Conservation (phyloP, 1,140 invertebrate genomes). For the Cryptotermes secundus region DNA sequence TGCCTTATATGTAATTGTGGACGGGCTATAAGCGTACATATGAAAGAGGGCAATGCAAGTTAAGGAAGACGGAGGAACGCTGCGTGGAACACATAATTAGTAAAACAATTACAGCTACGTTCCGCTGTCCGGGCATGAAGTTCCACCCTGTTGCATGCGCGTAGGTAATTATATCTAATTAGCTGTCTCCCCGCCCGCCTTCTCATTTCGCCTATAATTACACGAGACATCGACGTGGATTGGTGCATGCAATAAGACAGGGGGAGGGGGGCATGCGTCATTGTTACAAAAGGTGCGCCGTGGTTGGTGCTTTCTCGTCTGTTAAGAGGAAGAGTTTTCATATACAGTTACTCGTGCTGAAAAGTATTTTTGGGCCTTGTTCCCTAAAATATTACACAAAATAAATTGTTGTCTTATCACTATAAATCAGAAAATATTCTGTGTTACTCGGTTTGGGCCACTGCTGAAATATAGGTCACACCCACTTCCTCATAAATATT, state of each 20-base stretch:
- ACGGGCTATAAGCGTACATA: neutral
- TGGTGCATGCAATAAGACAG: neutral
- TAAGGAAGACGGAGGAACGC: neutral
- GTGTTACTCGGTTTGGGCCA: too few relatives aligned
- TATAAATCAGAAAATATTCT: too few relatives aligned
- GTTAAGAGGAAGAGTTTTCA: neutral
- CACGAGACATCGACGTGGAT: neutral
- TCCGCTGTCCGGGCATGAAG: neutral
- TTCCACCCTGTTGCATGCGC: neutral
- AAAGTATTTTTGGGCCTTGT: too few relatives aligned
- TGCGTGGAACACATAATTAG: neutral
- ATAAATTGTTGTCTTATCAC: too few relatives aligned
- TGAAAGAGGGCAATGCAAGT: neutral
- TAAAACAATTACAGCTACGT: neutral
- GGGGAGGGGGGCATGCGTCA: neutral
- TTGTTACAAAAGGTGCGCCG: neutral
- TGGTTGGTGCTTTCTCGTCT: neutral
- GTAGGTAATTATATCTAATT: slow-evolving; percentile 6
- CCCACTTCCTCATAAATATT: too few relatives aligned
- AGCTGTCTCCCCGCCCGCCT: neutral
- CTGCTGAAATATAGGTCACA: too few relatives aligned
- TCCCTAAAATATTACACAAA: too few relatives aligned
- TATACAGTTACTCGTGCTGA: too few relatives aligned
- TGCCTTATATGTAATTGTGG: too few relatives aligned
- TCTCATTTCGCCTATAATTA: slow-evolving; percentile 8